Base-by-base conservation (phyloP, 2,797 vertebrate species). In the Euthynnus affinis region DNA sequence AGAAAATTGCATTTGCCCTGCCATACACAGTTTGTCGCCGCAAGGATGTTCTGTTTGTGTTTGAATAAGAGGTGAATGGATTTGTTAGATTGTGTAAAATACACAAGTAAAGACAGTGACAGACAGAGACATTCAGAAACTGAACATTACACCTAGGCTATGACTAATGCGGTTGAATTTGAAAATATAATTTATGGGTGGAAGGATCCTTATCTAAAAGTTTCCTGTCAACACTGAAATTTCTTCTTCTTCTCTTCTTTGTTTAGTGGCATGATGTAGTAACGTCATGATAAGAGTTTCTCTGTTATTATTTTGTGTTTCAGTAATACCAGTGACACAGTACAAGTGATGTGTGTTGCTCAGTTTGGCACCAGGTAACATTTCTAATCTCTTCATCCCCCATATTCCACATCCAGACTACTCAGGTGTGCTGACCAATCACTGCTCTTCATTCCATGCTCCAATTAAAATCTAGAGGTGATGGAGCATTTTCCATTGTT, bases 1-100 rank as follows among this genome's bases (percentile, higher is more conserved):
- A 91, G 82, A 78, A 89, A 92, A 91, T 91, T 91, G 87, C 81
- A 86, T 93, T 92, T 85, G 61, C 82, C 80, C 69, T 77, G 83
- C 85, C 70, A 65, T 83, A 78, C 70, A 53, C 69, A 75, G 70
- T 78, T 82, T 73, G 53, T 83, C 42, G 57, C 87, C 46, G 66
- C 80, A 14, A 83, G 85, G 79, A 76, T 88, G 76, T 77, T 84
- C 25, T 74, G 72, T 81, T 76, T 88, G 70, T 83, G 49, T 86
- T 75, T 63, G 51, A 84, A 59, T 22, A 63, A 60, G 46, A 59
- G 8, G 23, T 27, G 29, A 86, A 82, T 62, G 61, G 57, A 77
- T 85, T 78, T 84, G 66, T 71, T 61, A 61, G 56, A 80, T n/a
- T n/a, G n/a, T n/a, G n/a, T 77, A 23, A 82, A 76, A 61, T 18